Conservation (phyloP, 2,888 invertebrate species). For the Drosophila stalkeri region DNA sequence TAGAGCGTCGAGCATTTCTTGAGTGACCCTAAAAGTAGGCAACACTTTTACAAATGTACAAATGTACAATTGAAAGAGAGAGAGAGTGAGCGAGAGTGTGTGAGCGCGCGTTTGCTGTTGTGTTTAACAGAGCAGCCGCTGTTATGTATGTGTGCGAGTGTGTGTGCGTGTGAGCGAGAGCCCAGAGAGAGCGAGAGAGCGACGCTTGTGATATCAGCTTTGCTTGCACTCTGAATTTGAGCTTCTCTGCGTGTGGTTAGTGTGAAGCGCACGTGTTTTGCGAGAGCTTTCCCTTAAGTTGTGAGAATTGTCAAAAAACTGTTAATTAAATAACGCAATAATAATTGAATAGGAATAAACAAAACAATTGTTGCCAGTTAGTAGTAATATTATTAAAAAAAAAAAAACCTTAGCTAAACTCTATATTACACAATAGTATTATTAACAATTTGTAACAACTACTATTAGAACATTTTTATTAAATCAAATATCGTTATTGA, state of each 20-base stretch:
- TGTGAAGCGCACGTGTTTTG: neutral
- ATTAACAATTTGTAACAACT: too few relatives aligned
- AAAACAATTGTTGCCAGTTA: neutral
- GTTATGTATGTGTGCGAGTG: neutral
- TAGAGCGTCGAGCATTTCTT: conserved; percentile 45
- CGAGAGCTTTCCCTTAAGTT: neutral
- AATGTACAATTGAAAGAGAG: neutral
- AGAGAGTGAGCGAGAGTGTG: neutral
- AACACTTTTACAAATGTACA: conserved; percentile 16
- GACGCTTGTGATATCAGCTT: neutral
- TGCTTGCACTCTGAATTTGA: neutral
- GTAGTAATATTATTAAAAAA: too few relatives aligned
- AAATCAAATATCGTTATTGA: too few relatives aligned
- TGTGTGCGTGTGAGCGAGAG: neutral
- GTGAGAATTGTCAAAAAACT: too few relatives aligned
- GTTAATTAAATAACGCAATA: neutral
- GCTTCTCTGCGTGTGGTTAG: neutral
- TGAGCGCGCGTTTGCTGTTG: neutral
- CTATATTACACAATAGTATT: too few relatives aligned
- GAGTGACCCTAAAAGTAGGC: conserved; percentile 69
- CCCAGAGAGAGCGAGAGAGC: neutral
- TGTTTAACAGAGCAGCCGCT: conserved; percentile 6
- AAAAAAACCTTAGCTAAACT: too few relatives aligned
- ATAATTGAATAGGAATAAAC: neutral
- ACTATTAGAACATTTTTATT: too few relatives aligned